These are phyloP conservation scores for Capreolus pygargus DNA, from an alignment of 2,113 vertebrate species.

Conservation along the genomic window DNA sequence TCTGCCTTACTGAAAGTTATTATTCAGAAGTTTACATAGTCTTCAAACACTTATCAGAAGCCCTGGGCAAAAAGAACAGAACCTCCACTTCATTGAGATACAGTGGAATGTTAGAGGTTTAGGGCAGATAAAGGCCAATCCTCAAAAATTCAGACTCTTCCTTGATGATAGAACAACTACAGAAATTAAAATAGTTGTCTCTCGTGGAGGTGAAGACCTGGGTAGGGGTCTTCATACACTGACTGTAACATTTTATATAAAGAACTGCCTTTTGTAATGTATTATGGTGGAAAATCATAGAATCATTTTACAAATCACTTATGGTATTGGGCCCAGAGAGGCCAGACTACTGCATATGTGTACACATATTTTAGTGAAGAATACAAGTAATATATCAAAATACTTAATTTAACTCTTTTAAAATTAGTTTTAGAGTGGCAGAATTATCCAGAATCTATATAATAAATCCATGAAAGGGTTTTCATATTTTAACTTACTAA, in stretches of 20 bases:
- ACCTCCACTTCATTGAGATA: constrained; percentile 85
- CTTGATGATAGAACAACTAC: constrained; percentile 69
- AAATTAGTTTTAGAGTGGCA: background rate
- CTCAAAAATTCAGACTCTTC: constrained; percentile 77
- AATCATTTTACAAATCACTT: background rate
- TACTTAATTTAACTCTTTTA: background rate
- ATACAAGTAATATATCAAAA: background rate
- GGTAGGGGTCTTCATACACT: constrained; percentile 32
- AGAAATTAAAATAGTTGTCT: constrained; percentile 56
- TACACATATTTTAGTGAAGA: background rate
- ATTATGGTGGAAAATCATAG: background rate
- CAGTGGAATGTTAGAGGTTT: constrained; percentile 80
- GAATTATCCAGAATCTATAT: background rate
- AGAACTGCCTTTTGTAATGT: constrained; percentile 38
- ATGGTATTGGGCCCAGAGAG: background rate
- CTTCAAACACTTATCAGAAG: constrained; percentile 86
- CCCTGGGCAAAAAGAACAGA: constrained; percentile 86
- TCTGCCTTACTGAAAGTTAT: constrained; percentile 81
- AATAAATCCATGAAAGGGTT: background rate
- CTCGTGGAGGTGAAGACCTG: constrained; percentile 43
- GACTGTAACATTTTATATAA: constrained; percentile 20
- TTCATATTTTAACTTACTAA: background rate
- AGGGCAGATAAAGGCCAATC: constrained; percentile 78
- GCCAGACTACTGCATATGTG: background rate
- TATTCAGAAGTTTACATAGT: constrained; percentile 85